phyloP scores from a whole-genome alignment of 2,113 vertebrate species.

The Fregata magnificens region DNA sequence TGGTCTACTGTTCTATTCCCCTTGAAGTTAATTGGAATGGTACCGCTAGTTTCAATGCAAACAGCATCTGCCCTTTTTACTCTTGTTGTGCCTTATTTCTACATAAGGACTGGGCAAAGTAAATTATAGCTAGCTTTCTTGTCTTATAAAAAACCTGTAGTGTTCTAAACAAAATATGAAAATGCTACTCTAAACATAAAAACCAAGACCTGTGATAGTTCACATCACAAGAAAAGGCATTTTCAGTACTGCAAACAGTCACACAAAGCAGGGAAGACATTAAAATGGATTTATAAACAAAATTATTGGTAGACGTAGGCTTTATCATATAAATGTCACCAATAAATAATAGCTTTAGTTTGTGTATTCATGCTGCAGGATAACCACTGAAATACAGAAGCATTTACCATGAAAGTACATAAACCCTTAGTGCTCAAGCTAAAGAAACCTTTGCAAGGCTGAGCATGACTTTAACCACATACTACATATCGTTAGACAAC shows the following conservation, averaged over 20 bases:
- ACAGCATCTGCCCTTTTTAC: background rate
- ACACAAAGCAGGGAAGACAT: background rate
- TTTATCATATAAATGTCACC: conserved; percentile 42
- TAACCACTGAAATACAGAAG: background rate
- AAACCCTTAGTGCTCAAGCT: background rate
- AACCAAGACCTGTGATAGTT: background rate
- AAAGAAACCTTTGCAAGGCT: background rate
- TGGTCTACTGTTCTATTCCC: background rate
- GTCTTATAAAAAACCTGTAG: background rate
- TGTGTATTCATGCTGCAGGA: background rate
- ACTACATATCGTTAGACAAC: background rate
- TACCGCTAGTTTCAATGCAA: background rate
- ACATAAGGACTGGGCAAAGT: background rate
- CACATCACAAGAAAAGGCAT: background rate
- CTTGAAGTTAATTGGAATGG: background rate
- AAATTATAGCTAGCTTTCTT: background rate
- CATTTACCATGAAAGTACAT: background rate
- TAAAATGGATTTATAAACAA: conserved; percentile 47
- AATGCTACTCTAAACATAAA: background rate
- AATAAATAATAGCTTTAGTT: conserved; percentile 22
- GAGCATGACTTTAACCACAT: background rate
- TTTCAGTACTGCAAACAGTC: background rate
- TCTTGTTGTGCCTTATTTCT: background rate
- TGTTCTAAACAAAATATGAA: background rate
- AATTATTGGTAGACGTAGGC: conserved; percentile 29